A percentile compares a stretch with the other conserved stretches of the same genome.
These are phyloP conservation scores for Colostygia pectinataria DNA, from an alignment of 2,888 invertebrate genomes.

Conservation along the genomic window DNA sequence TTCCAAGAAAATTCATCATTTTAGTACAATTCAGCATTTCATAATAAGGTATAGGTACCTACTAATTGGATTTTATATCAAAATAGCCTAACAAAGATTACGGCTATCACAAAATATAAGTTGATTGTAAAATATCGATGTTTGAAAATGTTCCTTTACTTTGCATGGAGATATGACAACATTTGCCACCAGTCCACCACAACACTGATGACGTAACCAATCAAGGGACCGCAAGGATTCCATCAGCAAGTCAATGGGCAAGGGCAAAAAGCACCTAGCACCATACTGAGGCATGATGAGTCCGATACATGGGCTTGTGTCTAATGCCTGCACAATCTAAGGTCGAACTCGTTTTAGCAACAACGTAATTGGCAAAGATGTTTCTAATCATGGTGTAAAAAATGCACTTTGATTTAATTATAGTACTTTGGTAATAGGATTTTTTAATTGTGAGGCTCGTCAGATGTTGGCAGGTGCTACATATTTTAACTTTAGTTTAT, in stretches of 20 bases:
- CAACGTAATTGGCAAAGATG: constrained; percentile 14
- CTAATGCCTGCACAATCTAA: constrained; percentile 7
- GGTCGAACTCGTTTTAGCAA: constrained; percentile 3
- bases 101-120: too few relatives aligned
- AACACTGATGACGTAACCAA: constrained; percentile 1
- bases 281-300: constrained; percentile 7
- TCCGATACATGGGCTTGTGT: background rate
- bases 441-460: background rate
- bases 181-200: too few relatives aligned
- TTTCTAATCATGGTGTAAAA: constrained; percentile 17
- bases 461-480: background rate
- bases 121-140: too few relatives aligned
- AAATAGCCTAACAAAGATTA: too few relatives aligned
- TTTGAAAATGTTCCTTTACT: too few relatives aligned
- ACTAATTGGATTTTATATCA: too few relatives aligned
- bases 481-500: too few relatives aligned
- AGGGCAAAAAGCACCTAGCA: constrained; percentile 5
- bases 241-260: constrained; percentile 11
- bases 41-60: too few relatives aligned
- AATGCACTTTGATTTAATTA: constrained; percentile 24
- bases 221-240: constrained; percentile 1
- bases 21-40: too few relatives aligned
- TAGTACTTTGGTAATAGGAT: background rate
- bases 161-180: too few relatives aligned
- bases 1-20: too few relatives aligned